phyloP scores from a whole-genome alignment of 2,797 vertebrate genomes.

The Threskiornis aethiopicus region DNA sequence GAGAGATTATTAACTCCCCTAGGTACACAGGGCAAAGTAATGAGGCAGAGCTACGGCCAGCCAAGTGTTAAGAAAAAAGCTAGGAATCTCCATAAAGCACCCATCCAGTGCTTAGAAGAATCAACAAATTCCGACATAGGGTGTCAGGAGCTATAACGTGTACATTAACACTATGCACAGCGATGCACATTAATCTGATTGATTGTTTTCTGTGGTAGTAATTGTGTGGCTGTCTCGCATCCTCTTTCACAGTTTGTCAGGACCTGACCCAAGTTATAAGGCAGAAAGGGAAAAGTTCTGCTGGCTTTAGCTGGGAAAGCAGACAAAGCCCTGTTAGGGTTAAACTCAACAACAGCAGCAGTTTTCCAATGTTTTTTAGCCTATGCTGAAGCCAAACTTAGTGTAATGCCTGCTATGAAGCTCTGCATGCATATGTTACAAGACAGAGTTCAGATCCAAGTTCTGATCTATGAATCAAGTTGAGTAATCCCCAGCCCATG shows the following conservation, averaged over 20 bases:
- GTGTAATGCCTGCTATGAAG: background rate
- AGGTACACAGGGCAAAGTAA: background rate
- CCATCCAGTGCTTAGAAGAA: background rate
- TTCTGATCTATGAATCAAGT: background rate
- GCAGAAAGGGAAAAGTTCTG: background rate
- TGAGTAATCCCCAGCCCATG: background rate
- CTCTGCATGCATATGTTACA: background rate
- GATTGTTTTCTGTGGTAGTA: background rate
- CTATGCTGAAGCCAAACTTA: background rate
- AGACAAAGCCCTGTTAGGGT: background rate
- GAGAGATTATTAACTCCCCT: background rate
- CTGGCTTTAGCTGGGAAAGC: background rate
- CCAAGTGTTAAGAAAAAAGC: background rate
- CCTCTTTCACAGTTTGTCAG: background rate
- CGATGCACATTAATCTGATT: fast-evolving
- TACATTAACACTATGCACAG: background rate
- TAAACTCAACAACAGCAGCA: background rate
- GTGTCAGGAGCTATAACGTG: background rate
- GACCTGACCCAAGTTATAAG: background rate
- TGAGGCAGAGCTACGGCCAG: background rate
- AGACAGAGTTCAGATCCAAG: background rate
- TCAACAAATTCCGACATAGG: background rate
- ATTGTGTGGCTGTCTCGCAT: background rate
- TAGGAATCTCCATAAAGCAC: background rate
- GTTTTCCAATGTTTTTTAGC: background rate